Base-by-base conservation (phyloP, 1,140 invertebrate species). In the Aphis gossypii region DNA sequence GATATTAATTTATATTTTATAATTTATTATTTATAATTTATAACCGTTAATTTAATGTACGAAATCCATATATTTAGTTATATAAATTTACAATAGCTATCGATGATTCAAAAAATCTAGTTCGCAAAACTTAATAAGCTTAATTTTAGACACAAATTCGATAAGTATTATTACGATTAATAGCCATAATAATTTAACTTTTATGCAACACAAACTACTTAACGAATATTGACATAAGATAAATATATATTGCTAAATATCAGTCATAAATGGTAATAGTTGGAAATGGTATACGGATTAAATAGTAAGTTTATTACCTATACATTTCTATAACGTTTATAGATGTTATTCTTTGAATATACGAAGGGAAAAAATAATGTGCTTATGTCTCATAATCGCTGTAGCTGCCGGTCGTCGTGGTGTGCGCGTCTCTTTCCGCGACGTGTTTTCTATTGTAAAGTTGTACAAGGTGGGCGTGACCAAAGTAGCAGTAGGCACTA, bases 381-480 rank as follows among this genome's bases (percentile, higher is more conserved):
- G n/a, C 14, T 35, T 23, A 20, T 23, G 2, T 56, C 51, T n/a
- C 20, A 48, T 41, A 41, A 41, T 48, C 86, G 14, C 35, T 56
- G 25, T 38, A n/a, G 9, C 30, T n/a, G 60, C 30, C 56, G 18
- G 60, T 68, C 30, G n/a, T 20, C 30, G n/a, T 20, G 14, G 30
- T 51, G 35, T 23, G 44, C 14, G 44, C 44, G 84, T 86, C 44
- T 86, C 44, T 60, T 60, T 38, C 44, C 3, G 18, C 48, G 60
- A 38, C 91, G 76, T 41, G n/a, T 82, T 83, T 83, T 92, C 41
- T 48, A 76, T 91, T 54, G 91, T 83, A 83, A 83, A 83, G 91
- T 92, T 92, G 23, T 46, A 92, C 91, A 48, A 7, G 46, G 35
- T 92, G 91, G 91, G 91, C 91, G 91, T 92, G 91, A 54, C 76